Evolutionary conservation across 2,888 invertebrate species (phyloP), one percentile per base, ranked within the genome.

Genomic region (Copidosoma aretas): DNA sequence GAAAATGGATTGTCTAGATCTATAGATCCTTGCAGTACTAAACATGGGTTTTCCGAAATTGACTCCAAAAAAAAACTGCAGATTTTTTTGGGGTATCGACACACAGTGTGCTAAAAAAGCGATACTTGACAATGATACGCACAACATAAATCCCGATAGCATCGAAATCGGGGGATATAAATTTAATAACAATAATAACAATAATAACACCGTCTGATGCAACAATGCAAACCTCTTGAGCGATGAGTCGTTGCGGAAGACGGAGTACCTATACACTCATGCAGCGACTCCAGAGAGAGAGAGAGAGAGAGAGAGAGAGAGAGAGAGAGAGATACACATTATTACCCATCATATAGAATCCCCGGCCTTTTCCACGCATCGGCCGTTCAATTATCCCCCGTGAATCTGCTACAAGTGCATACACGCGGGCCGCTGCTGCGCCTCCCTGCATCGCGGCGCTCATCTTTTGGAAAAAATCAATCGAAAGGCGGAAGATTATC

Each of bases 151-250:
- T 52, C 22, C 19, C n/a, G 52, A 52, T 52, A 19, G 19, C 3
- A 52, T 52, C 52, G 22, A 52, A 52, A 52, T 8, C 43, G 43
- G 43, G 14, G 12, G 3, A 46, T 41, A 41, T 41, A 41, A 41
- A 41, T 14, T 41, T 14, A 41, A 8, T 8, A n/a, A n/a, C n/a
- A n/a, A n/a, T n/a, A n/a, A n/a, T n/a, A 32, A 32, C 32, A 32
- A 32, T 8, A 8, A 32, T 32, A n/a, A 52, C 59, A 61, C 14
- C 17, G 43, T 68, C 71, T 71, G 68, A 68, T 15, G 71, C 71
- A 71, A 71, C 57, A 71, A 46, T 49, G 60, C 15, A 10, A 19
- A 56, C 25, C 17, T 65, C 25, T 71, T 71, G 71, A 68, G 71
- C 56, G 60, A 71, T 71, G 41, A 43, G 19, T 12, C 12, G 49